These are phyloP conservation scores for Auanema freiburgensis DNA, from an alignment of 2,888 invertebrate genomes.

Conservation along the genomic window DNA sequence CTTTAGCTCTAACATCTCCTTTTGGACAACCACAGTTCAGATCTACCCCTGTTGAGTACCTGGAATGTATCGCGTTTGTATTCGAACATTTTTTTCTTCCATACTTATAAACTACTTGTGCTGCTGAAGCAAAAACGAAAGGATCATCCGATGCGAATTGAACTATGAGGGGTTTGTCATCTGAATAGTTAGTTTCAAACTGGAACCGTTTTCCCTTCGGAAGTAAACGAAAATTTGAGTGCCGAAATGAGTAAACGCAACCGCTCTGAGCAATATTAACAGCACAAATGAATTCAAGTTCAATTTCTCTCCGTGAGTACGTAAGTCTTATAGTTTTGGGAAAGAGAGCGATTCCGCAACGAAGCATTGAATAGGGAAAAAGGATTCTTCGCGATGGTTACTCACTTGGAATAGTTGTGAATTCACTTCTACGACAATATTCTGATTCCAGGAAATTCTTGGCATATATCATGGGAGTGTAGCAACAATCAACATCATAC, in stretches of 20 bases:
- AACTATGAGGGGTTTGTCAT: slow-evolving; percentile 83
- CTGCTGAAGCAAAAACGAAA: slow-evolving; percentile 81
- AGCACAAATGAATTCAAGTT: no score
- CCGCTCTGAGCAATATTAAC: no score
- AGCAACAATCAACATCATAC: slow-evolving; percentile 85
- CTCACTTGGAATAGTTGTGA: slow-evolving; percentile 66
- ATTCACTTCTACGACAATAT: slow-evolving; percentile 75
- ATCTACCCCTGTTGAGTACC: slow-evolving; percentile 87
- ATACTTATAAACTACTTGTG: slow-evolving; percentile 80
- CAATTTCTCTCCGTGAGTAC: neutral
- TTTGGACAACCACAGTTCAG: slow-evolving; percentile 98
- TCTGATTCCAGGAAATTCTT: slow-evolving; percentile 85
- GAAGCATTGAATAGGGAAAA: no score
- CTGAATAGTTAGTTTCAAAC: no score
- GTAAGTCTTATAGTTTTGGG: neutral
- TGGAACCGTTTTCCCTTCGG: no score
- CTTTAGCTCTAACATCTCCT: slow-evolving; percentile 63
- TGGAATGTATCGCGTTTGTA: no score
- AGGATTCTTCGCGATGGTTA: neutral
- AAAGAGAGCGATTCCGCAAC: neutral
- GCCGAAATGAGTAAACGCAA: neutral
- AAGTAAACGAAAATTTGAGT: no score
- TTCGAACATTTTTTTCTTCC: no score
- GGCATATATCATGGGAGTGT: slow-evolving; percentile 94
- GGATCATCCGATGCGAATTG: slow-evolving; percentile 90